These are phyloP conservation scores for Tryphoninae sp. DNA, from an alignment of 2,888 invertebrate species.

Conservation along the genomic window DNA sequence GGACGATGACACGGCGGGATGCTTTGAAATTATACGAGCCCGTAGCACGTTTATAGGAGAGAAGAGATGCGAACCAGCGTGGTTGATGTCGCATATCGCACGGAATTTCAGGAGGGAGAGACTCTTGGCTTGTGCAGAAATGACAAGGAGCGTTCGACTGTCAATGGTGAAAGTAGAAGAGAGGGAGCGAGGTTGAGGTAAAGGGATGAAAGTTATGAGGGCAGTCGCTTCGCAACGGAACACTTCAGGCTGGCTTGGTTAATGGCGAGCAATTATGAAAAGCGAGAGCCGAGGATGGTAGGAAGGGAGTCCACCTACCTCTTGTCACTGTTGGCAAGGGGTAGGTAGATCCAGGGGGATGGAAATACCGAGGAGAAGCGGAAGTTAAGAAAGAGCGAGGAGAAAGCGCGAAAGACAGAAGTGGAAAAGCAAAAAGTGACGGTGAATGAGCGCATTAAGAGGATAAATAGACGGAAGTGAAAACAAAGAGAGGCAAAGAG, in stretches of 20 bases:
- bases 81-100: slow-evolving; percentile 36
- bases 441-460: slow-evolving; percentile 48
- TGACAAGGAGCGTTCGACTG: slow-evolving; percentile 40
- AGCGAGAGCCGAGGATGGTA: slow-evolving; percentile 58
- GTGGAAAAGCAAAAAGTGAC: slow-evolving; percentile 58
- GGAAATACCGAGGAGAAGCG: slow-evolving; percentile 36
- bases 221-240: slow-evolving; percentile 57
- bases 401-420: slow-evolving; percentile 57
- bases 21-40: slow-evolving; percentile 49
- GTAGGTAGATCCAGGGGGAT: slow-evolving; percentile 7
- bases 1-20: slow-evolving; percentile 43
- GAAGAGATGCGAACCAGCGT: background rate
- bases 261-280: slow-evolving; percentile 72
- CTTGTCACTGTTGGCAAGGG: background rate
- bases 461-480: slow-evolving; percentile 35
- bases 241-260: slow-evolving; percentile 64
- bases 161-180: slow-evolving; percentile 50
- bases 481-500: slow-evolving; percentile 15
- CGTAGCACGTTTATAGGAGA: slow-evolving; percentile 4
- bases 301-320: slow-evolving; percentile 1
- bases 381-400: slow-evolving; percentile 46
- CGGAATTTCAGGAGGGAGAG: slow-evolving; percentile 24
- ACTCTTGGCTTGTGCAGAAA: slow-evolving; percentile 26
- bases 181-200: slow-evolving; percentile 31
- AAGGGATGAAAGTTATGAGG: slow-evolving; percentile 67